Evolutionary conservation across 2,113 vertebrate genomes (phyloP), one percentile per base, ranked within the genome.

Genomic region (Rattus rattus): DNA sequence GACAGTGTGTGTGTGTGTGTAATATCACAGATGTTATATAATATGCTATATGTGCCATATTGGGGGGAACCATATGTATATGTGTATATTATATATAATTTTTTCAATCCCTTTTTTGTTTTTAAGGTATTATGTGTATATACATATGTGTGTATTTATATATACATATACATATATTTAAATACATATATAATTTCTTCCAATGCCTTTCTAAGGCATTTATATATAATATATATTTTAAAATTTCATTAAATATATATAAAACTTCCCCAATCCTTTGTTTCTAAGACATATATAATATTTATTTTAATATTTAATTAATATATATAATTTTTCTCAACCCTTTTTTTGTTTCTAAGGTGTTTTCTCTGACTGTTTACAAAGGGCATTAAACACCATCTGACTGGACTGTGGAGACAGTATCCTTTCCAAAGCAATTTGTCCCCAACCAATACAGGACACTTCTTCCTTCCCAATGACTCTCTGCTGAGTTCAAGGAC

Each of bases 361-460:
- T n/a, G 49, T 14, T 89, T 91, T 59, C 75, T 26, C 72, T 90
- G 43, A 83, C 33, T 80, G 43, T 79, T 84, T 88, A 92, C 61
- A 76, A 88, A 92, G 75, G 70, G 70, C 49, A n/a, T 19, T 54
- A 80, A 87, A 84, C 77, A 88, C 20, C 76, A 61, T 85, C 90
- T 77, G 49, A 69, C 63, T 47, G 52, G 77, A 76, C 56, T 63
- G 84, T 59, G 73, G 72, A 96, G 92, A 83, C 17, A 79, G 49
- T 33, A 67, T 47, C 30, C 47, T 69, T 80, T 75, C 56, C 24
- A 43, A 49, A 5, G 54, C 75, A 90, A 69, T 54, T 47, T 49
- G 70, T 39, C 17, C 39, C 47, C 59, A 43, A 39, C 92, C 43
- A 30, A 72, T 26, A 30, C 70, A 90, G 80, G 59, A 49, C 52